These are phyloP conservation scores for Embidobia sp. DNA, from an alignment of 2,888 invertebrate species.

Conservation along the genomic window DNA sequence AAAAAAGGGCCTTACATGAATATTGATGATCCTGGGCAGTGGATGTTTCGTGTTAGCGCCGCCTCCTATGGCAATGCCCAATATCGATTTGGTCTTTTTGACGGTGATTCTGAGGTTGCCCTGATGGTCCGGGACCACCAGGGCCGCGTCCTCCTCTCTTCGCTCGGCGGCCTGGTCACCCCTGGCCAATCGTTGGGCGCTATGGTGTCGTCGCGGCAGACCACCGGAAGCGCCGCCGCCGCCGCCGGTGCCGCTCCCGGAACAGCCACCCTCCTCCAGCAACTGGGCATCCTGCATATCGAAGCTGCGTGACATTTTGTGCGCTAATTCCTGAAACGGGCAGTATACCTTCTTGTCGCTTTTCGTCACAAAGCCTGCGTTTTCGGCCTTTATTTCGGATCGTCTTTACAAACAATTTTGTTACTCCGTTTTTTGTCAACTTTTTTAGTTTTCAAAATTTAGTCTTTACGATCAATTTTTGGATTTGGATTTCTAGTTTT, in stretches of 20 bases:
- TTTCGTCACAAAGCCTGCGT: conserved; percentile 21
- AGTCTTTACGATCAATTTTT: too few species aligned
- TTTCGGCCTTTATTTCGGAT: background rate
- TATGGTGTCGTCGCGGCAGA: conserved; percentile 77
- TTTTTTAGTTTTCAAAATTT: background rate
- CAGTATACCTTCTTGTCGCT: conserved; percentile 57
- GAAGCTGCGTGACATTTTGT: conserved; percentile 93
- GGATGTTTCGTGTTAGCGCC: conserved; percentile 98
- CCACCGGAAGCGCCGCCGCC: conserved; percentile 74
- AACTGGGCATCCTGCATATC: conserved; percentile 89
- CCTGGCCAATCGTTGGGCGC: conserved; percentile 76
- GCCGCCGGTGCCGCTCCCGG: conserved; percentile 69
- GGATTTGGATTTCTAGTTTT: too few species aligned
- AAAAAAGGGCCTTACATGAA: conserved; percentile 88
- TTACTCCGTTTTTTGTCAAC: background rate
- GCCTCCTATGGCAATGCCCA: conserved; percentile 98
- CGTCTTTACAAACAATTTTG: conserved; percentile 41
- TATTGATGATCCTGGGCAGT: conserved; percentile 96
- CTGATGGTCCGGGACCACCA: conserved; percentile 92
- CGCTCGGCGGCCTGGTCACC: conserved; percentile 69
- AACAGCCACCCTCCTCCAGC: conserved; percentile 77
- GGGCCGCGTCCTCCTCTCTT: conserved; percentile 87
- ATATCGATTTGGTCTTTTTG: conserved; percentile 95
- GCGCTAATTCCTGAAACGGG: conserved; percentile 89
- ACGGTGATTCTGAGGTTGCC: conserved; percentile 94